phyloP scores from a whole-genome alignment of 2,888 invertebrate species.

The Lepetodrilus schrolli region DNA sequence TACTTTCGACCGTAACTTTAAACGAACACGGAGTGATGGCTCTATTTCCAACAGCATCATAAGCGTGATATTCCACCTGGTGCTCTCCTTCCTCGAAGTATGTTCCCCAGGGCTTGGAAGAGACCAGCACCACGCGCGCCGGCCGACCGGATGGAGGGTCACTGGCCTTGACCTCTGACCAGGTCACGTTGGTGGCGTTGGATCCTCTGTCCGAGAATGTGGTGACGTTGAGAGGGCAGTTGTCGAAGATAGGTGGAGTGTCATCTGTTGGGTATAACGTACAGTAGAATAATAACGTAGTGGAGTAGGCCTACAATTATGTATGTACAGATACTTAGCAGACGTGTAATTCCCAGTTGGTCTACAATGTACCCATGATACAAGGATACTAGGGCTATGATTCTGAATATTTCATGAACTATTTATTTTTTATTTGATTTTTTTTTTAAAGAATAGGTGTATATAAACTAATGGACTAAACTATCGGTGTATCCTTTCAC shows the following conservation, averaged over 20 bases:
- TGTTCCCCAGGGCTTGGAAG: neutral
- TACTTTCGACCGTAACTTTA: neutral
- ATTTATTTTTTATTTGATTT: too few relatives aligned
- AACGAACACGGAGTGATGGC: neutral
- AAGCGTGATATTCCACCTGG: neutral
- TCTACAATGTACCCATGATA: too few relatives aligned
- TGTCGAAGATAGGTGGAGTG: neutral
- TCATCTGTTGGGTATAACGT: too few relatives aligned
- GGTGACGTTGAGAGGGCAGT: neutral
- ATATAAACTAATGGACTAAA: too few relatives aligned
- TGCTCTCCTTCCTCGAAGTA: neutral
- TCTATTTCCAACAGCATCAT: neutral
- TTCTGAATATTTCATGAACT: too few relatives aligned
- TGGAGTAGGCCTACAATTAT: too few relatives aligned
- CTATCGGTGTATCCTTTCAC: too few relatives aligned
- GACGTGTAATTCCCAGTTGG: too few relatives aligned
- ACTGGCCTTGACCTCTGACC: neutral
- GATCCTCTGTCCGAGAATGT: neutral
- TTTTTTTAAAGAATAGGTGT: too few relatives aligned
- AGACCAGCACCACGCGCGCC: neutral
- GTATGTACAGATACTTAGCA: too few relatives aligned
- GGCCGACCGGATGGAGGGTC: neutral
- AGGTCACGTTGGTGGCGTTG: neutral
- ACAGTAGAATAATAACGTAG: too few relatives aligned
- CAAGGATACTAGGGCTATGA: too few relatives aligned